Evolutionary conservation across 2,888 invertebrate genomes (phyloP).

Genomic region (Drosophila atripex): DNA sequence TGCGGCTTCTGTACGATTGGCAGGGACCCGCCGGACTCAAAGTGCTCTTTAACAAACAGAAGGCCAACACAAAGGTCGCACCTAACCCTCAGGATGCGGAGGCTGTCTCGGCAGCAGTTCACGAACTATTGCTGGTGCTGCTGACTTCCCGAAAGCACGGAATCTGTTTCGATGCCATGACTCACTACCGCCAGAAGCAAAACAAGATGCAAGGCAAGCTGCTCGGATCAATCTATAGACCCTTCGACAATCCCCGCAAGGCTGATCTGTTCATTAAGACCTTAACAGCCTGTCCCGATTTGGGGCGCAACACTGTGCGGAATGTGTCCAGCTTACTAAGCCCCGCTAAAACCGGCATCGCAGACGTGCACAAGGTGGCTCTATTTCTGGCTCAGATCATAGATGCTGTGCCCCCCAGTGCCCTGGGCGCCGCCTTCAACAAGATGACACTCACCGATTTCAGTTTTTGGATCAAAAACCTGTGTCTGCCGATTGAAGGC

Average conservation of each 20-base stretch:
- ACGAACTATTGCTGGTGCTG: conserved; percentile 89
- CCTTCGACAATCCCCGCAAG: conserved; percentile 89
- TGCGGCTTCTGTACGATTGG: conserved; percentile 90
- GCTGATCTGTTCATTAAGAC: conserved; percentile 87
- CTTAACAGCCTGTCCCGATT: conserved; percentile 88
- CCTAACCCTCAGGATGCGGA: conserved; percentile 84
- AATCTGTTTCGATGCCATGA: conserved; percentile 89
- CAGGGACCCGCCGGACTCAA: conserved; percentile 86
- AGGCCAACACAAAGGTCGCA: conserved; percentile 18
- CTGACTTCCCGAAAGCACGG: conserved; percentile 91
- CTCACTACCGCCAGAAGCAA: conserved; percentile 80
- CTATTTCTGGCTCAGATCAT: conserved; percentile 76
- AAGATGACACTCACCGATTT: conserved; percentile 82
- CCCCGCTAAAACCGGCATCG: conserved; percentile 81
- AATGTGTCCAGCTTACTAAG: conserved; percentile 87
- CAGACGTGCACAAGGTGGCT: conserved; percentile 61
- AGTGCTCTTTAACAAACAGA: conserved; percentile 74
- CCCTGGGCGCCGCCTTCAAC: conserved; percentile 69
- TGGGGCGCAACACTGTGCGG: conserved; percentile 87
- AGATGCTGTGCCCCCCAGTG: conserved; percentile 69
- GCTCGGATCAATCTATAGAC: conserved; percentile 87
- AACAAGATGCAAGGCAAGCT: conserved; percentile 83
- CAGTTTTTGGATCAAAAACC: conserved; percentile 80
- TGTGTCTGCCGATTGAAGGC: conserved; percentile 81
- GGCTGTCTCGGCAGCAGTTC: conserved; percentile 86